phyloP scores from a whole-genome alignment of 2,113 vertebrate genomes.

The Emydura subglobosa region DNA sequence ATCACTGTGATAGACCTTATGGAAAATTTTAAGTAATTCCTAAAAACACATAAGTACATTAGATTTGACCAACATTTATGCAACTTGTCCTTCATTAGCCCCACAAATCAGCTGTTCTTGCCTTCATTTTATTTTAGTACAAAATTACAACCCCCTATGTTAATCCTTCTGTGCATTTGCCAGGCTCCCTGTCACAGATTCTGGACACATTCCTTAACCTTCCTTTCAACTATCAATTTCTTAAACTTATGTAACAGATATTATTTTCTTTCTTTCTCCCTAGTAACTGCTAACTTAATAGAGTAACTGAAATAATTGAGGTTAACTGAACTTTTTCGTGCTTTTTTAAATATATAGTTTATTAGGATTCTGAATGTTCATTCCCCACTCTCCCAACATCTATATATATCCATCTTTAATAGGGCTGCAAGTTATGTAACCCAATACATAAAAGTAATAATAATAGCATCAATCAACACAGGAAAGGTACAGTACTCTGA shows the following conservation, averaged over 20 bases:
- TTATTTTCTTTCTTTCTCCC: background rate
- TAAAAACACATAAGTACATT: background rate
- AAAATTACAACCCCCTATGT: background rate
- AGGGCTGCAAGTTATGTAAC: background rate
- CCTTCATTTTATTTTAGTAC: background rate
- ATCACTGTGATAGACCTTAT: background rate
- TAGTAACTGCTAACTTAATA: background rate
- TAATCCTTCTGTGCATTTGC: background rate
- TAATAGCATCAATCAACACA: background rate
- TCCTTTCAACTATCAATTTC: background rate
- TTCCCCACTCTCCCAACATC: background rate
- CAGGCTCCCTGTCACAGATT: background rate
- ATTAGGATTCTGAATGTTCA: background rate
- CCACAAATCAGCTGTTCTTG: background rate
- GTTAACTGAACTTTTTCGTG: background rate
- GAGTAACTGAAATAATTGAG: background rate
- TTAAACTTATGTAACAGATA: background rate
- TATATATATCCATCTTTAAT: background rate
- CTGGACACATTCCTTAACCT: background rate
- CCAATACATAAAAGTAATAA: background rate
- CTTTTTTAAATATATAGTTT: background rate
- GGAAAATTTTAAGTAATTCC: background rate
- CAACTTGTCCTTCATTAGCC: background rate
- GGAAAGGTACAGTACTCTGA: background rate
- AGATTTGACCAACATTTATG: background rate